phyloP scores from a whole-genome alignment of 2,797 vertebrate genomes.

The Cottoperca gobio region DNA sequence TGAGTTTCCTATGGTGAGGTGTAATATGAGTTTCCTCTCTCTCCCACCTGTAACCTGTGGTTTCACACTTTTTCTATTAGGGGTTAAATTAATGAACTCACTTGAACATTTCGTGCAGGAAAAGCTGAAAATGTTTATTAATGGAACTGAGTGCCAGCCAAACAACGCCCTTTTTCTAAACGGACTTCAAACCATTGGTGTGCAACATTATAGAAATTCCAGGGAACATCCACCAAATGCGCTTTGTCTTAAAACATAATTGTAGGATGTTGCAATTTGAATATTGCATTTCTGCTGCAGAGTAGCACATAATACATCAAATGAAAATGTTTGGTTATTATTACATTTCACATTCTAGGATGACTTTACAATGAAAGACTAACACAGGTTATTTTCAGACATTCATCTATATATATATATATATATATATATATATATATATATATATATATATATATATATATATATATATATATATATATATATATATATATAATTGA shows the following conservation, averaged over 20 bases:
- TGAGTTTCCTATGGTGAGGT: neutral
- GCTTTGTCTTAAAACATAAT: neutral
- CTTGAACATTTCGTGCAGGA: neutral
- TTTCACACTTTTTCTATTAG: neutral
- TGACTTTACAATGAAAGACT: conserved; percentile 26
- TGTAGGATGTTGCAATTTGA: neutral
- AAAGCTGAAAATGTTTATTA: conserved; percentile 20
- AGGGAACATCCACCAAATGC: neutral
- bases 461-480: too few species aligned
- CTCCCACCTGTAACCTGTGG: conserved; percentile 43
- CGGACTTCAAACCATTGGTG: neutral
- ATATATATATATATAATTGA: too few species aligned
- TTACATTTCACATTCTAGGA: conserved; percentile 24
- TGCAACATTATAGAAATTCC: neutral
- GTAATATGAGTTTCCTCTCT: neutral
- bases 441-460: too few species aligned
- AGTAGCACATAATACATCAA: conserved; percentile 5
- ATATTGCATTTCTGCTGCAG: neutral
- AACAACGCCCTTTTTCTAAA: neutral
- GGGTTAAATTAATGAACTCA: neutral
- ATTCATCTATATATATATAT: conserved; percentile 32
- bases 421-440: too few species aligned
- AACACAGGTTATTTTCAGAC: conserved; percentile 33
- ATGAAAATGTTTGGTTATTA: neutral
- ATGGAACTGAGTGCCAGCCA: neutral